These are phyloP conservation scores for Calycopis cecrops DNA, from an alignment of 1,140 invertebrate genomes.

Conservation along the genomic window DNA sequence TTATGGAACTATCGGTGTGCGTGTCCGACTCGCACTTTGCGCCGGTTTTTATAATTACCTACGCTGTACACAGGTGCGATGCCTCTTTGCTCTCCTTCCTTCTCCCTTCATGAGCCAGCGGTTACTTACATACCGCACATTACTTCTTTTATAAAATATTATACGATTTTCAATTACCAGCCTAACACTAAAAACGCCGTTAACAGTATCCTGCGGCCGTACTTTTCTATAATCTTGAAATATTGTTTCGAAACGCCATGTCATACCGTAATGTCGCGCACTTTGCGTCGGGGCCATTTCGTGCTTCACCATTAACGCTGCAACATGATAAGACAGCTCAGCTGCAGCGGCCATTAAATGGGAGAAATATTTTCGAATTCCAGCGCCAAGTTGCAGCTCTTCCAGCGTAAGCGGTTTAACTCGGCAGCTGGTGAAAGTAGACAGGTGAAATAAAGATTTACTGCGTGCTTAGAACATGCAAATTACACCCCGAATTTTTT, in stretches of 20 bases:
- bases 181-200: neutral
- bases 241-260: conserved; percentile 4
- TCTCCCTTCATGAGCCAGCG: too few species aligned
- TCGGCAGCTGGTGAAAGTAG: conserved; percentile 16
- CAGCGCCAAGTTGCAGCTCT: conserved; percentile 7
- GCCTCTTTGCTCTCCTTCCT: too few species aligned
- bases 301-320: conserved; percentile 4
- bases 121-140: neutral
- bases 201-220: neutral
- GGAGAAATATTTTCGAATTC: conserved; percentile 15
- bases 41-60: too few species aligned
- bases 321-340: conserved; percentile 14
- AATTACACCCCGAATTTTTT: neutral
- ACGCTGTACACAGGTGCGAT: too few species aligned
- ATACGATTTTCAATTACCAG: neutral
- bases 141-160: neutral
- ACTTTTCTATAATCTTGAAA: conserved; percentile 8
- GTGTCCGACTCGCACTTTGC: too few species aligned
- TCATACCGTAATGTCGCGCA: conserved; percentile 4
- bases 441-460: conserved; percentile 18
- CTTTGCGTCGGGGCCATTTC: conserved; percentile 8
- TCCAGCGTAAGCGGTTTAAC: conserved; percentile 16
- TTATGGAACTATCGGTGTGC: too few species aligned
- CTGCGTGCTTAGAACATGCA: conserved; percentile 14
- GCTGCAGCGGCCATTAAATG: conserved; percentile 6